phyloP scores from a whole-genome alignment of 2,113 vertebrate species.

The Alligator mississippiensis region DNA sequence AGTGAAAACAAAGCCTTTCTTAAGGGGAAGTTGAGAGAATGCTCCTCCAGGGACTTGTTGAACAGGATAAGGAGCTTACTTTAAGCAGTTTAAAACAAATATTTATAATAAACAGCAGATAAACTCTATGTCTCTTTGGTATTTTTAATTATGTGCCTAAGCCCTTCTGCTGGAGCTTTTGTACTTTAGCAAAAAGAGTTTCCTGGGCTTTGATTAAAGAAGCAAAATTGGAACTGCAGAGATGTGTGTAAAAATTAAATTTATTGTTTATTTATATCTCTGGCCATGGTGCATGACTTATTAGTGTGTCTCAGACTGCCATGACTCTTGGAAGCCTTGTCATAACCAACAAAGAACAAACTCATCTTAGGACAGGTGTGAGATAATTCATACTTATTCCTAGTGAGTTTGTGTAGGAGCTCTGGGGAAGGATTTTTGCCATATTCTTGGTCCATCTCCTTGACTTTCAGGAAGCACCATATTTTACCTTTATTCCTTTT shows the following conservation, averaged over 20 bases:
- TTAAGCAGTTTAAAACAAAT: constrained; percentile 10
- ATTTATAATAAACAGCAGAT: neutral
- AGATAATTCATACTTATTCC: neutral
- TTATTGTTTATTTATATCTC: neutral
- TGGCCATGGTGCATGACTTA: neutral
- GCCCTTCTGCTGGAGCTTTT: constrained; percentile 48
- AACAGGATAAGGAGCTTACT: neutral
- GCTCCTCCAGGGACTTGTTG: constrained; percentile 11
- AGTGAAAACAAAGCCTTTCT: constrained; percentile 35
- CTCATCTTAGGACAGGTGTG: neutral
- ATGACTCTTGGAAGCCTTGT: neutral
- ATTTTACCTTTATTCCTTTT: neutral
- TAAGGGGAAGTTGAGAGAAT: neutral
- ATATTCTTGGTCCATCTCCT: neutral
- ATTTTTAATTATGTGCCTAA: constrained; percentile 6
- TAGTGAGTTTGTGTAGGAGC: neutral
- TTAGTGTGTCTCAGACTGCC: neutral
- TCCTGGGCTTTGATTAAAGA: neutral
- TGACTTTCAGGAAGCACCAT: neutral
- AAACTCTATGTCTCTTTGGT: neutral
- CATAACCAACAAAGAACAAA: neutral
- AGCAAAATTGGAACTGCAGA: neutral
- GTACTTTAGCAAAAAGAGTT: constrained; percentile 41
- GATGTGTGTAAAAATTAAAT: neutral
- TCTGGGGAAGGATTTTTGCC: constrained; percentile 6